phyloP scores from a whole-genome alignment of 2,888 invertebrate genomes.

The Sesia apiformis region DNA sequence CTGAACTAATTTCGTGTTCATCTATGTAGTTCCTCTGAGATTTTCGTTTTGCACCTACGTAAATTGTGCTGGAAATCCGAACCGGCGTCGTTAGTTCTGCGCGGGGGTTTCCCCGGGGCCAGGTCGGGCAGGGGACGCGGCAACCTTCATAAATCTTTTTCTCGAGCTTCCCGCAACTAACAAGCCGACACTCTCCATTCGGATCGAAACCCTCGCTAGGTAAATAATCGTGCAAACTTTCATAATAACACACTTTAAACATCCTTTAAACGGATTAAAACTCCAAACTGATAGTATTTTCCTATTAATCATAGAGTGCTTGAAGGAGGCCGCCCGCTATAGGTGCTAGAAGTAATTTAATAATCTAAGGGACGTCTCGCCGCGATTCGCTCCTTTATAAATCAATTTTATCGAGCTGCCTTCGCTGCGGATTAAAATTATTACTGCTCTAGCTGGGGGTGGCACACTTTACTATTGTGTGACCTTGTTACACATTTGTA shows the following conservation, averaged over 20 bases:
- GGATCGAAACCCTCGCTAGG: constrained; percentile 27
- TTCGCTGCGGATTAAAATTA: constrained; percentile 42
- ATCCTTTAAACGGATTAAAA: constrained; percentile 56
- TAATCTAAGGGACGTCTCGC: constrained; percentile 47
- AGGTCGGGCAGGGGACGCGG: constrained; percentile 51
- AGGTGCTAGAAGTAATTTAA: constrained; percentile 42
- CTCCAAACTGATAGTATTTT: constrained; percentile 37
- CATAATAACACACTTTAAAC: constrained; percentile 40
- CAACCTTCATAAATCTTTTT: constrained; percentile 70
- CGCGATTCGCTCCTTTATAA: constrained; percentile 32
- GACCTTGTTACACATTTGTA: not conserved
- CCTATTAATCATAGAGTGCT: constrained; percentile 48
- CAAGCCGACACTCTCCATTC: constrained; percentile 39
- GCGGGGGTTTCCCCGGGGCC: constrained; percentile 54
- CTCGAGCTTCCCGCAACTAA: constrained; percentile 61
- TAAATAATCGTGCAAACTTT: constrained; percentile 60
- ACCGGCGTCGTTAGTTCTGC: constrained; percentile 66
- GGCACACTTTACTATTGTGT: not conserved
- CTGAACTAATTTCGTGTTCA: constrained; percentile 49
- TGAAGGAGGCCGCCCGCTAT: constrained; percentile 32
- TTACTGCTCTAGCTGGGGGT: constrained; percentile 28
- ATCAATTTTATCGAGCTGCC: constrained; percentile 51
- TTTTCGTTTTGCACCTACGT: constrained; percentile 45
- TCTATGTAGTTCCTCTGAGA: constrained; percentile 51
- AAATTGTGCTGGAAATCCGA: constrained; percentile 69